Percentiles rank a stretch among this genome's conserved stretches.
Evolutionary conservation across 2,113 vertebrate genomes (phyloP).

Genomic region (Chrysemys picta): DNA sequence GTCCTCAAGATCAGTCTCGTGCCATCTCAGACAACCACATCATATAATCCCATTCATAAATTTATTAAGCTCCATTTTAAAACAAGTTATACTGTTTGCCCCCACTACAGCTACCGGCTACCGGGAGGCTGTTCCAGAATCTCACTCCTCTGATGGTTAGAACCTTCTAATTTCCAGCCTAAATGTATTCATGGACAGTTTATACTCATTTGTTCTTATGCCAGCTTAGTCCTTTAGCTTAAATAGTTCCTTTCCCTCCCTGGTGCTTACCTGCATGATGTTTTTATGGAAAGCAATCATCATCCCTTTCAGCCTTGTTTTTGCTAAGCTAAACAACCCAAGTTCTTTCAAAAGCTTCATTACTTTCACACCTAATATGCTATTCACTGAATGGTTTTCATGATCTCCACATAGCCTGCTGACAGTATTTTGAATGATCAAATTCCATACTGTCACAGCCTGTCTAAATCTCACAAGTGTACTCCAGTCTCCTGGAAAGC

Average conservation of each 20-base stretch:
- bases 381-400: background rate
- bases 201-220: background rate
- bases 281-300: background rate
- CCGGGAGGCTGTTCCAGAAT: no score
- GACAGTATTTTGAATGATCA: background rate
- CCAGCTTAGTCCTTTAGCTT: background rate
- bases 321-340: background rate
- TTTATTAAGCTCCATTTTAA: background rate
- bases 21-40: background rate
- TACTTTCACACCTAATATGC: background rate
- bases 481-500: background rate
- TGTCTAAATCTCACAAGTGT: background rate
- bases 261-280: background rate
- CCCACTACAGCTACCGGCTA: background rate
- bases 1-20: background rate
- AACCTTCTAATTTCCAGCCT: background rate
- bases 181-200: background rate
- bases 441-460: background rate
- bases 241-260: background rate
- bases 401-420: background rate
- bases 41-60: background rate
- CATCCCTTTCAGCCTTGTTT: background rate
- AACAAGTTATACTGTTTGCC: background rate
- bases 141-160: background rate
- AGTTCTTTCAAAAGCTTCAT: background rate